Evolutionary conservation across 2,113 vertebrate species (phyloP).

Genomic region (Eclectus roratus): DNA sequence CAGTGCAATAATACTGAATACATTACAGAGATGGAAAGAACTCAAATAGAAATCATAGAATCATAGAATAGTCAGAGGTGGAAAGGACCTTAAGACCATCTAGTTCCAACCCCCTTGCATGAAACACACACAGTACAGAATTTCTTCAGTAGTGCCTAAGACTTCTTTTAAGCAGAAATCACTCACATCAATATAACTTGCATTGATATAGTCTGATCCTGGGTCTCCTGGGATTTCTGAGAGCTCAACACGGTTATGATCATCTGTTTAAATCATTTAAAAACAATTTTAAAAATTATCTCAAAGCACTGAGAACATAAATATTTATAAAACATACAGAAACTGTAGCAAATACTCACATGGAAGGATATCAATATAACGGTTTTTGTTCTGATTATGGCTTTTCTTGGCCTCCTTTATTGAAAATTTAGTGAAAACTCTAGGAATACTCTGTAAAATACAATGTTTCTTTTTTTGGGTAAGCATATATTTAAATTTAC

Average conservation of each 20-base stretch:
- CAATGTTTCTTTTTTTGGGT: not conserved
- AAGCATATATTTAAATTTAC: not conserved
- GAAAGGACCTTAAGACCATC: not conserved
- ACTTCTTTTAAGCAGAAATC: not conserved
- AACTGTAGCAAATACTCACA: constrained; percentile 77
- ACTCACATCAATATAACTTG: constrained; percentile 93
- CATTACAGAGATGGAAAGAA: not conserved
- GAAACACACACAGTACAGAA: not conserved
- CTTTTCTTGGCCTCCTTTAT: constrained; percentile 90
- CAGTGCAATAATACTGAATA: not conserved
- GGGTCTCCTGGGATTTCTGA: constrained; percentile 77
- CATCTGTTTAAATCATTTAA: constrained; percentile 76
- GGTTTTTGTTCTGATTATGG: constrained; percentile 90
- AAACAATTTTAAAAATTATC: not conserved
- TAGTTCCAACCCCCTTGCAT: not conserved
- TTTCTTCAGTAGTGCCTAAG: not conserved
- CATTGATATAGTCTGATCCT: constrained; percentile 93
- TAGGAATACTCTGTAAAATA: constrained; percentile 89
- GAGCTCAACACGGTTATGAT: constrained; percentile 91
- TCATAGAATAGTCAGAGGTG: not conserved
- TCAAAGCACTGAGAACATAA: not conserved
- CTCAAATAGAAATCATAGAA: not conserved
- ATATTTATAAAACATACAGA: not conserved
- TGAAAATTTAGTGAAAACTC: constrained; percentile 85
- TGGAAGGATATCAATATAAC: constrained; percentile 95